Conservation (phyloP, 2,113 vertebrate species). For the Sorex fumeus region DNA sequence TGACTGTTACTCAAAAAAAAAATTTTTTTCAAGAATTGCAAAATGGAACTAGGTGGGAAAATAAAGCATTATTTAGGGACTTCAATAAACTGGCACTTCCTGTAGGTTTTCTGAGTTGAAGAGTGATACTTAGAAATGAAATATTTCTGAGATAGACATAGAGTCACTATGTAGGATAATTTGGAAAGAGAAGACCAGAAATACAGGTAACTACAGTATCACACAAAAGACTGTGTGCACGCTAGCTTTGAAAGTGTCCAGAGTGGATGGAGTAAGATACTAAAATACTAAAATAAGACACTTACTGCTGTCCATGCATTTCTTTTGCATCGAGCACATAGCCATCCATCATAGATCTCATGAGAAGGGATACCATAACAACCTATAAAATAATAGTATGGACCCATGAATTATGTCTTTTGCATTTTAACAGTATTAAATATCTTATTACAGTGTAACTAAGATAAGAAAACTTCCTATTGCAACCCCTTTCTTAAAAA, state of each 20-base stretch:
- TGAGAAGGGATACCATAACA: slow-evolving; percentile 95
- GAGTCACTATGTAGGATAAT: neutral
- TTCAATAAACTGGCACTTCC: neutral
- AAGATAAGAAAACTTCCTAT: slow-evolving; percentile 16
- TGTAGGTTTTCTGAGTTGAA: neutral
- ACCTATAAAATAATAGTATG: slow-evolving; percentile 89
- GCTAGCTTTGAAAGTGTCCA: neutral
- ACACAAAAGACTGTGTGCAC: neutral
- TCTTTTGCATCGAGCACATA: slow-evolving; percentile 94
- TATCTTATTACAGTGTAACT: slow-evolving; percentile 51
- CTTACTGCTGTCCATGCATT: slow-evolving; percentile 95
- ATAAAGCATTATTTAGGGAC: slow-evolving; percentile 20
- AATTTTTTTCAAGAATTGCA: slow-evolving; percentile 52
- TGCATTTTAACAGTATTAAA: slow-evolving; percentile 56
- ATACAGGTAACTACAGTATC: neutral
- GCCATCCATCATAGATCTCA: slow-evolving; percentile 92
- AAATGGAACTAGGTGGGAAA: slow-evolving; percentile 44
- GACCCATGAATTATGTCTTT: slow-evolving; percentile 76
- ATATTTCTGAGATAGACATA: neutral
- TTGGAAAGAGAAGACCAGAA: neutral
- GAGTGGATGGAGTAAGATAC: neutral
- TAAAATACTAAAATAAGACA: slow-evolving; percentile 67
- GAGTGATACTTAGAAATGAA: neutral
- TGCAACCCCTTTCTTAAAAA: neutral
- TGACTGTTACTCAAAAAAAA: neutral